Conservation (phyloP, 2,888 invertebrate genomes). For the Blastobasis lacticolella region DNA sequence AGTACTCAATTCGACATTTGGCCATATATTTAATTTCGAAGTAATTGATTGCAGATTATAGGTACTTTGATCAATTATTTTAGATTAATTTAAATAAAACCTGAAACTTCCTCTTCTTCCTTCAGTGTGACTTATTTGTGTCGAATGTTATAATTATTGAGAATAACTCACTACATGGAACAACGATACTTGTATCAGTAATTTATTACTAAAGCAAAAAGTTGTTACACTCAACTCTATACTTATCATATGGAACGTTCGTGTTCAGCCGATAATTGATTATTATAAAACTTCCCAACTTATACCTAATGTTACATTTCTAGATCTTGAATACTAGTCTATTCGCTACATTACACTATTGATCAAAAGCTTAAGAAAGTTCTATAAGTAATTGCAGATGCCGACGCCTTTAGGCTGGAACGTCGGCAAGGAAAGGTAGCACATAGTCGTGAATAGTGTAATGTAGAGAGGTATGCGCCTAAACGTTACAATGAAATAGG, state of each 20-base stretch:
- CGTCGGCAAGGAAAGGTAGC: neutral
- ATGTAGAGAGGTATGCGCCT: constrained; percentile 29
- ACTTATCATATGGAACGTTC: constrained; percentile 32
- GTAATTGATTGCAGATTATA: no score
- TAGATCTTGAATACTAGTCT: constrained; percentile 37
- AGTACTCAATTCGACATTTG: no score
- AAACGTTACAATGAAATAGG: constrained; percentile 51
- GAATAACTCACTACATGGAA: neutral
- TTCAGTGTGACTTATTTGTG: neutral
- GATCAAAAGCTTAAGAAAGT: constrained; percentile 17
- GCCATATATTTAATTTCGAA: no score
- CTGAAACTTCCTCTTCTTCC: neutral
- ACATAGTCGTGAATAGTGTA: constrained; percentile 14
- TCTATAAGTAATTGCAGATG: constrained; percentile 3
- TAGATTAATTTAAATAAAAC: neutral
- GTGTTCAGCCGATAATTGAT: constrained; percentile 25
- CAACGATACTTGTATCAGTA: neutral
- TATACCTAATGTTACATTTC: constrained; percentile 34
- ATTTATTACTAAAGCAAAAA: neutral
- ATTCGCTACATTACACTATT: constrained; percentile 19
- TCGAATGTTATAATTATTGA: neutral
- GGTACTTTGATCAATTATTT: neutral
- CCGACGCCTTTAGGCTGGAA: neutral
- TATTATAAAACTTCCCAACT: constrained; percentile 33
- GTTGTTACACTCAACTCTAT: constrained; percentile 15